Conservation (phyloP, 1,140 invertebrate genomes). For the Ceratosolen solmsi region DNA sequence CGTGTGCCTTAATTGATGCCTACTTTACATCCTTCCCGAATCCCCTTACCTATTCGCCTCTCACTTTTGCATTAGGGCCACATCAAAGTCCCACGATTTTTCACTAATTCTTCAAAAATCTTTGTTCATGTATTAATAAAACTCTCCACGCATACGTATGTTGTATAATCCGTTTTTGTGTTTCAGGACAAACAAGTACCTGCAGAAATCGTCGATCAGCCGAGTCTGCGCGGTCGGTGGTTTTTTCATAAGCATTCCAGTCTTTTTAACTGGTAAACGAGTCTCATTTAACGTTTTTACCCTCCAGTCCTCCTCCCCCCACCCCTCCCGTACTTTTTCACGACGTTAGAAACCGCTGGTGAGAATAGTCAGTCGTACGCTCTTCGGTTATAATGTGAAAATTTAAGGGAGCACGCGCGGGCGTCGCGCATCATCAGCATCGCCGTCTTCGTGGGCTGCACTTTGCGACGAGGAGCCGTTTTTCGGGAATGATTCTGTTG, state of each 20-base stretch:
- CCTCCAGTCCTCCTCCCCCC: not conserved
- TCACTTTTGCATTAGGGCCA: constrained; percentile 14
- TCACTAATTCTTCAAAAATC: constrained; percentile 14
- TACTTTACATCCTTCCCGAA: constrained; percentile 22
- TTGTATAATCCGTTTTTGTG: too few relatives aligned
- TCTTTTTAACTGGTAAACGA: constrained; percentile 89
- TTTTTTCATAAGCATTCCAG: constrained; percentile 94
- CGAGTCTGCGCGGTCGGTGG: constrained; percentile 92
- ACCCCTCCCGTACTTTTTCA: too few relatives aligned
- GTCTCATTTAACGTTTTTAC: not conserved
- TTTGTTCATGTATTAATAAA: not conserved
- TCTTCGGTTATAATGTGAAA: not conserved
- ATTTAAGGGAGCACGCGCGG: not conserved
- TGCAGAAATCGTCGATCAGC: constrained; percentile 91
- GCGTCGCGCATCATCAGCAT: not conserved
- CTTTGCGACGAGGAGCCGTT: not conserved
- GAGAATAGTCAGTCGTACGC: not conserved
- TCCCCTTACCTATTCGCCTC: constrained; percentile 5
- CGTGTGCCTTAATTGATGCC: constrained; percentile 35
- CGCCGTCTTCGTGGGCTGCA: not conserved
- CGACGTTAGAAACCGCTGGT: not conserved
- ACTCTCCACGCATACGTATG: too few relatives aligned
- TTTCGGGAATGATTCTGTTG: constrained; percentile 13
- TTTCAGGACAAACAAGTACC: constrained; percentile 90
- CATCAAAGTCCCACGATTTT: not conserved